Evolutionary conservation across 2,888 invertebrate genomes (phyloP).

Genomic region (Labia minor): DNA sequence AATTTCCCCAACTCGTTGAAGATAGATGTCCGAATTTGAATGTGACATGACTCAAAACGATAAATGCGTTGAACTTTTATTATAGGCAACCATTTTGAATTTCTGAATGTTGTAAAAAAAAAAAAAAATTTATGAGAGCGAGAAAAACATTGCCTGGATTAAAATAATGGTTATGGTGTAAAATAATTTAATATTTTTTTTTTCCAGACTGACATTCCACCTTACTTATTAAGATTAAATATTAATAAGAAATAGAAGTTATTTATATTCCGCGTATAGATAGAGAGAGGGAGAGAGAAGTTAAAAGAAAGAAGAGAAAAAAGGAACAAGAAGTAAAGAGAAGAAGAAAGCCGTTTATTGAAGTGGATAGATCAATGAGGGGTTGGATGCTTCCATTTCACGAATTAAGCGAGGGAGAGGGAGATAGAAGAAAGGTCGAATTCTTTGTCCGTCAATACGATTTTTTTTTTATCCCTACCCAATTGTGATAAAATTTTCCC

Average conservation of each 20-base stretch:
- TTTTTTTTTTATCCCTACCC: not conserved
- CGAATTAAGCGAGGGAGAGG: not conserved
- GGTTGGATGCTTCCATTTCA: not conserved
- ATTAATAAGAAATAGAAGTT: conserved; percentile 13
- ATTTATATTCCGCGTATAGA: not conserved
- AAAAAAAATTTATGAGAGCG: not conserved
- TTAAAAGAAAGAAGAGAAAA: not conserved
- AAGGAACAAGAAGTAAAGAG: not conserved
- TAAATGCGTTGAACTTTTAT: conserved; percentile 13
- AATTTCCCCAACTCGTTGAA: not conserved
- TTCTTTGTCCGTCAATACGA: not conserved
- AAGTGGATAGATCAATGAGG: not conserved
- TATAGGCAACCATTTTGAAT: conserved; percentile 7
- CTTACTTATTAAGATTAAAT: not conserved
- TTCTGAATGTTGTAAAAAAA: conserved; percentile 13
- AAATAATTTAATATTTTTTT: conserved; percentile 5
- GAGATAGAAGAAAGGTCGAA: not conserved
- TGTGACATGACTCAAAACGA: conserved; percentile 7
- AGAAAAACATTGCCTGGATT: conserved; percentile 4
- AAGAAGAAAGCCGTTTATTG: not conserved
- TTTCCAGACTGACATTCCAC: not conserved
- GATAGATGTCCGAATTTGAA: conserved; percentile 13
- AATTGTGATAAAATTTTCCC: too few species aligned
- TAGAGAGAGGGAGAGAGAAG: not conserved
- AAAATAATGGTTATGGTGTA: conserved; percentile 13